Percentiles rank a stretch among this genome's conserved stretches.
Evolutionary conservation across 2,888 invertebrate genomes (phyloP).

Genomic region (Slavum lentiscoides): DNA sequence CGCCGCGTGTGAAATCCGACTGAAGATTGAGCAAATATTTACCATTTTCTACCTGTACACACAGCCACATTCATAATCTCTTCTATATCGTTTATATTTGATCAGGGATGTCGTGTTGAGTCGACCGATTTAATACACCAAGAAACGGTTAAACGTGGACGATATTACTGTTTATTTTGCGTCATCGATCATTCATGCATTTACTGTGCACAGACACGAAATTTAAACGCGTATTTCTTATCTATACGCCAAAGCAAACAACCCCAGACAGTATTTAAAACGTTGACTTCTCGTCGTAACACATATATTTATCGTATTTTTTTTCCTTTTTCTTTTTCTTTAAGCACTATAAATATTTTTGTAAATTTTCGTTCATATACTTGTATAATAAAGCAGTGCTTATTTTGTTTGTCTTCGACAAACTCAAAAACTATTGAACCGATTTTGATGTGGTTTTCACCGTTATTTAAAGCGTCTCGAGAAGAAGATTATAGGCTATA

Average conservation of each 20-base stretch:
- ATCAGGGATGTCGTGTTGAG: slow-evolving; percentile 1
- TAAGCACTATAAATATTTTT: no score
- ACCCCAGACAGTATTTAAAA: background rate
- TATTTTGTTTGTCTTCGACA: no score
- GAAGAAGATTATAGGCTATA: no score
- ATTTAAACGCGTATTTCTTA: slow-evolving; percentile 2
- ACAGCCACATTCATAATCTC: background rate
- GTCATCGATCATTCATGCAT: slow-evolving; percentile 12
- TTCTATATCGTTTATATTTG: slow-evolving; percentile 6
- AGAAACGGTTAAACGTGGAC: background rate
- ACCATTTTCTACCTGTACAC: background rate
- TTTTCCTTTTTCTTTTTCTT: background rate
- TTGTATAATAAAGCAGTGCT: no score
- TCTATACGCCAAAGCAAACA: slow-evolving; percentile 10
- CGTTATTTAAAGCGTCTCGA: no score
- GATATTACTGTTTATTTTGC: slow-evolving; percentile 12
- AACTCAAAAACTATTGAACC: no score
- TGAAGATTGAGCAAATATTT: slow-evolving; percentile 11
- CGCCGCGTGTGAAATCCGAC: background rate
- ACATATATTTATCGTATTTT: background rate
- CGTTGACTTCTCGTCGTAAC: background rate
- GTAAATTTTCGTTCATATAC: no score
- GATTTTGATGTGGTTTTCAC: no score
- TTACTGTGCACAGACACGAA: background rate
- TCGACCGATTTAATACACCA: background rate